Evolutionary conservation across 1,140 invertebrate genomes (phyloP).

Genomic region (Apis cerana): DNA sequence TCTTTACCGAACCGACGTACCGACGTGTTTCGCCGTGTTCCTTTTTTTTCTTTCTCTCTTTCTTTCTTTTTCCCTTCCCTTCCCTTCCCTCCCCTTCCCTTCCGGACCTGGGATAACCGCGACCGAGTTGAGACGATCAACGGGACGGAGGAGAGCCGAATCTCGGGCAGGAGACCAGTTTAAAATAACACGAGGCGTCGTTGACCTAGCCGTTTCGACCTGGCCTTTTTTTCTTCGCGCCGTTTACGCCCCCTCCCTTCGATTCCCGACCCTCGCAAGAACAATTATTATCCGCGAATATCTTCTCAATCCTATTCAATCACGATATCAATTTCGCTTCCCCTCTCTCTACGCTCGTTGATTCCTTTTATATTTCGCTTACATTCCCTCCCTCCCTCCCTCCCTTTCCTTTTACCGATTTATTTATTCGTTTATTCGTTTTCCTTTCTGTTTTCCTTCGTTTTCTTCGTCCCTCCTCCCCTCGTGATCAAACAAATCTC

Average conservation of each 20-base stretch:
- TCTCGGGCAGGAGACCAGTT: constrained; percentile 52
- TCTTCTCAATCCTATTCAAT: background rate
- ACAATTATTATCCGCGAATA: background rate
- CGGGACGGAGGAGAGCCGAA: constrained; percentile 24
- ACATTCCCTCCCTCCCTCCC: background rate
- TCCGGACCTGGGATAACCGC: constrained; percentile 77
- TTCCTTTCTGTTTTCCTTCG: too few species aligned
- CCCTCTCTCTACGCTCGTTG: too few species aligned
- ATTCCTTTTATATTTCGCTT: background rate
- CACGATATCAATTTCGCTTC: too few species aligned
- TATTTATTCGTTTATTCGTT: too few species aligned
- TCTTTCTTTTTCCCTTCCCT: constrained; percentile 36
- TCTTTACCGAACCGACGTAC: background rate
- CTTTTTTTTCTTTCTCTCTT: constrained; percentile 21
- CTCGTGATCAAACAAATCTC: too few species aligned
- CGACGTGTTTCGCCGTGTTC: background rate
- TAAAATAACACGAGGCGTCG: constrained; percentile 50
- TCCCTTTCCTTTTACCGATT: fast-evolving
- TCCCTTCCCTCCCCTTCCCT: constrained; percentile 33
- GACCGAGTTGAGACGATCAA: constrained; percentile 65
- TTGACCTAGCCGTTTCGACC: constrained; percentile 33
- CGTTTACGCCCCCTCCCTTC: constrained; percentile 9
- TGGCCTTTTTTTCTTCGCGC: constrained; percentile 26
- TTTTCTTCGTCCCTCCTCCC: too few species aligned
- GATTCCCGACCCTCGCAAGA: background rate